Conservation (phyloP, 1,140 invertebrate genomes). For the Nasonia vitripennis region DNA sequence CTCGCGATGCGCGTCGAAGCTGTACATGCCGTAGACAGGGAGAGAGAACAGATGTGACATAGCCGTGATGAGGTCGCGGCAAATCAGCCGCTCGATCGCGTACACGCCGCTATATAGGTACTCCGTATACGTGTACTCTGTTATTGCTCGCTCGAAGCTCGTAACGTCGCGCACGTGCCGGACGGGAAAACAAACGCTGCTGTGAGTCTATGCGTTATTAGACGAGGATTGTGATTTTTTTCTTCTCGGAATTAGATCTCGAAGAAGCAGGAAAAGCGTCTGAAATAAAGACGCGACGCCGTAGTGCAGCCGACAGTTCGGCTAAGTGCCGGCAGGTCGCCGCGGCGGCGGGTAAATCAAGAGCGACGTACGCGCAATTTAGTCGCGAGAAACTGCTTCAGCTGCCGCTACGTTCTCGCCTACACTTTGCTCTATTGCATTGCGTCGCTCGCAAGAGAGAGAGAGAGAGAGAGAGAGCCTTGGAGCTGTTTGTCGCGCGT, state of each 20-base stretch:
- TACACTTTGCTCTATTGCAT: constrained; percentile 18
- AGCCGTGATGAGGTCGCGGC: neutral
- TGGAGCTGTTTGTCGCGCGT: neutral
- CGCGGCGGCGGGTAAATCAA: constrained; percentile 30
- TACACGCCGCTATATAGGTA: no score
- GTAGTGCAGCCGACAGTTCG: neutral
- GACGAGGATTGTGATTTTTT: neutral
- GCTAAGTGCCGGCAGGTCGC: constrained; percentile 26
- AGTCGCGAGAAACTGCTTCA: neutral
- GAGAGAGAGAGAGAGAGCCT: neutral
- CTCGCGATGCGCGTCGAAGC: neutral
- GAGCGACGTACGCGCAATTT: constrained; percentile 31
- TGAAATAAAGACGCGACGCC: neutral
- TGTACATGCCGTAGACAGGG: neutral
- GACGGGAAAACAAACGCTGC: neutral
- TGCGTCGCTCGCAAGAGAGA: neutral
- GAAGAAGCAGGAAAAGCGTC: no score
- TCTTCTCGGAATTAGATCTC: neutral
- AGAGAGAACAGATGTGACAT: neutral
- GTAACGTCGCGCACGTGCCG: neutral
- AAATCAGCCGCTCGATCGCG: no score
- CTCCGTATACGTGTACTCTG: neutral
- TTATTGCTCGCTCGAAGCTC: neutral
- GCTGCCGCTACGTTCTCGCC: neutral
- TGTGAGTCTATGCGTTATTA: neutral